These are phyloP conservation scores for Cariama cristata DNA, from an alignment of 2,113 vertebrate genomes.

Conservation along the genomic window DNA sequence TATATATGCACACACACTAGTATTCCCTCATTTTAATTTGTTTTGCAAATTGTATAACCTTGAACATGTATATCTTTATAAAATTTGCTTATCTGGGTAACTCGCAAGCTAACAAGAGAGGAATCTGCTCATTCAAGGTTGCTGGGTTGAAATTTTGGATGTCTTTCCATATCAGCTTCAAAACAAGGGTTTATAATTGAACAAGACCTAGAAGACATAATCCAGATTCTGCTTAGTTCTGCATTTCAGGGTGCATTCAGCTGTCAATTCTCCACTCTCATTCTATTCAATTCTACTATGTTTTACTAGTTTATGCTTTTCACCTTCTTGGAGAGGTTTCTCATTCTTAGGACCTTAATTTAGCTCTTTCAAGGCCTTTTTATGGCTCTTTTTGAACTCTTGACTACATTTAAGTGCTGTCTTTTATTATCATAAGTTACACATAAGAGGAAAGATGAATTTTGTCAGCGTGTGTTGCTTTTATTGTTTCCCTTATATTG, in stretches of 20 bases:
- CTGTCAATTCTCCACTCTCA: neutral
- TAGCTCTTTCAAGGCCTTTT: neutral
- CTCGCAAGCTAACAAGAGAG: neutral
- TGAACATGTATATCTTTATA: neutral
- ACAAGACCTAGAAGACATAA: neutral
- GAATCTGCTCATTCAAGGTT: neutral
- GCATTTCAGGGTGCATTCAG: neutral
- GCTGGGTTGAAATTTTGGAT: neutral
- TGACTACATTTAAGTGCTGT: neutral
- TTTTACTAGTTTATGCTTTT: neutral
- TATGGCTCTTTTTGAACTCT: neutral
- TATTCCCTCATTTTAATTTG: neutral
- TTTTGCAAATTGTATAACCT: neutral
- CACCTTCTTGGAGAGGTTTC: neutral
- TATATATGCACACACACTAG: no score
- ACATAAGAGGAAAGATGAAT: neutral
- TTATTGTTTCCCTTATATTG: neutral
- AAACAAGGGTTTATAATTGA: neutral
- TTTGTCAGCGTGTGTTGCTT: neutral
- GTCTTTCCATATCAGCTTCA: neutral
- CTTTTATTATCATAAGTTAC: neutral
- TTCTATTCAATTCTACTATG: neutral
- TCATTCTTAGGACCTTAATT: neutral
- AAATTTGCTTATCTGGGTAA: neutral
- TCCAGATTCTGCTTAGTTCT: neutral